Base-by-base conservation (phyloP, 2,797 vertebrate species). In the Hypotaenidia okinawae region DNA sequence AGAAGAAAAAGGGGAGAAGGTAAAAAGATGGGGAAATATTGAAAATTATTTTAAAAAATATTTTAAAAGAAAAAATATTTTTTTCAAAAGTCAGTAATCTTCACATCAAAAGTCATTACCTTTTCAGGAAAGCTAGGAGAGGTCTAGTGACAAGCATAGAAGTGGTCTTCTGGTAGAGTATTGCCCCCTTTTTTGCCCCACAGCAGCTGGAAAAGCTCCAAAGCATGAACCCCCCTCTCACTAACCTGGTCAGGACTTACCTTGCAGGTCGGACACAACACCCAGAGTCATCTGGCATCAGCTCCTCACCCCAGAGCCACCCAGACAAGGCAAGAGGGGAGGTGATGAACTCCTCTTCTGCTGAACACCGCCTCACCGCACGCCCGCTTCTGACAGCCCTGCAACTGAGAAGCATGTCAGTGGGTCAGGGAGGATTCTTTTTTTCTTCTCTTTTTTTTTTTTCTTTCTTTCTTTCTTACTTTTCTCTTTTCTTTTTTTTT, bases 171-270 rank as follows among this genome's bases (percentile, higher is more conserved):
- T n/a, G 13, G 23, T 10, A 30, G 21, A 6, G 2, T 37, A 11
- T 28, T n/a, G 10, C 79, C 41, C 3, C 66, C 2, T 9, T 13
- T 55, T 85, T 35, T 59, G 5, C 24, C 57, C 47, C 39, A 32
- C 33, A 32, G 0, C 58, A 57, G 25, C 58, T 23, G 13, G 49
- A 28, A 41, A 28, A 84, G 17, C 28, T 39, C 15, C 41, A 16
- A 0, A 1, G 1, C 77, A 0, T 1, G 41, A n/a, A 12, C n/a
- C 8, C 33, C 67, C 51, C 16, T 32, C 6, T 22, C 51, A 12
- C 11, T 45, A 45, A 1, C 39, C 39, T 13, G 84, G 11, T 33
- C 84, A 67, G 73, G 51, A 89, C 93, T 90, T 30, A 95, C 96
- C 94, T 43, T 0, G 37, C 1, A 10, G n/a, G 2, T 16, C 13